phyloP scores from a whole-genome alignment of 1,140 invertebrate species.

The Campoletis sonorensis region DNA sequence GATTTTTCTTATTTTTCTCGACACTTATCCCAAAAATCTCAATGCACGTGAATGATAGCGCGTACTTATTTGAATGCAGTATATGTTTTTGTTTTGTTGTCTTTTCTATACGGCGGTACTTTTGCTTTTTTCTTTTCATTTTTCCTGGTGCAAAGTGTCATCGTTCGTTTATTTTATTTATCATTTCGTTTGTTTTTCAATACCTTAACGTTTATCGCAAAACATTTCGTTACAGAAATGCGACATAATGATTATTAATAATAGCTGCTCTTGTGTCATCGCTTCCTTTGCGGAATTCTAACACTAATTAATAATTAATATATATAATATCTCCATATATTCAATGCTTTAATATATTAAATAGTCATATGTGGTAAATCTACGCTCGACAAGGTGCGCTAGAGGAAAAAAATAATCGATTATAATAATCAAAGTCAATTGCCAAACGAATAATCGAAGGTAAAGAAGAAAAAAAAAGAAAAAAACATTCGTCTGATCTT shows the following conservation, averaged over 20 bases:
- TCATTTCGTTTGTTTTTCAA: no score
- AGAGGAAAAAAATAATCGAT: constrained; percentile 50
- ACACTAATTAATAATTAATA: constrained; percentile 62
- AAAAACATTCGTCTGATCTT: not conserved
- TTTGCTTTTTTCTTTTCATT: not conserved
- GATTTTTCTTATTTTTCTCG: constrained; percentile 52
- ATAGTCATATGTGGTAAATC: constrained; percentile 63
- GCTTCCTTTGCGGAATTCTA: constrained; percentile 51
- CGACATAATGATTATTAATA: constrained; percentile 55
- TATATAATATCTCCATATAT: constrained; percentile 56
- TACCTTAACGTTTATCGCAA: constrained; percentile 44
- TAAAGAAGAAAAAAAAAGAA: constrained; percentile 60
- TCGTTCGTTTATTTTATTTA: not conserved
- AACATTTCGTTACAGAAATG: constrained; percentile 46
- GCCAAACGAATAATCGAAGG: constrained; percentile 47
- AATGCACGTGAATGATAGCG: constrained; percentile 17
- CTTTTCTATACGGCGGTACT: constrained; percentile 22
- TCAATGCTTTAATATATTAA: constrained; percentile 67
- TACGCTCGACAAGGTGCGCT: constrained; percentile 59
- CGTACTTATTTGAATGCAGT: constrained; percentile 23
- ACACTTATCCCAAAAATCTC: constrained; percentile 59
- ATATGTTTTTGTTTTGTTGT: not conserved
- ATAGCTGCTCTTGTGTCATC: constrained; percentile 64
- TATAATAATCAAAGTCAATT: constrained; percentile 58
- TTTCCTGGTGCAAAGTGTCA: constrained; percentile 45